Evolutionary conservation across 2,113 vertebrate genomes (phyloP).

Genomic region (Chaetura pelagica): DNA sequence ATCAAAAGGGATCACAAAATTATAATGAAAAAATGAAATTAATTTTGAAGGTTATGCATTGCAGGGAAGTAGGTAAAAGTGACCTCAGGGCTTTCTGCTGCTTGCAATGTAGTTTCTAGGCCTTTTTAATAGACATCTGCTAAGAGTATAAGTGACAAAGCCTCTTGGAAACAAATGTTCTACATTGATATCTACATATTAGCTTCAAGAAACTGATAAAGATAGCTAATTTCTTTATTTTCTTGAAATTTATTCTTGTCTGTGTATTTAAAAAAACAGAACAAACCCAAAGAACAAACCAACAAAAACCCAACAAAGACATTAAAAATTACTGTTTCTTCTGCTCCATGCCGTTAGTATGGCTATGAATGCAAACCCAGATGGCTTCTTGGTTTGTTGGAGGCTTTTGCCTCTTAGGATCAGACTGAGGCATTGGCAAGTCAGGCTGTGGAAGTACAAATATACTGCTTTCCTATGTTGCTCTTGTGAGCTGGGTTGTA

Average conservation of each 20-base stretch:
- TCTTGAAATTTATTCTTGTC: neutral
- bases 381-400: neutral
- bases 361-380: neutral
- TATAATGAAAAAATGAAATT: slow-evolving; percentile 15
- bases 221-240: neutral
- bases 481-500: neutral
- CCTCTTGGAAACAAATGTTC: neutral
- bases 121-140: neutral
- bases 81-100: slow-evolving; percentile 17
- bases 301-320: neutral
- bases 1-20: slow-evolving; percentile 46
- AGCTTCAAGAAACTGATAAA: neutral
- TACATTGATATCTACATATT: neutral
- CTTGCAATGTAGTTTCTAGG: neutral
- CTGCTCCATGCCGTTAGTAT: fast-evolving
- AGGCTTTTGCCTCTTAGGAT: neutral
- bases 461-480: neutral
- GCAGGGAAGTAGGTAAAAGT: neutral
- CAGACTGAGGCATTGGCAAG: neutral
- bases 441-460: neutral
- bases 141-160: neutral
- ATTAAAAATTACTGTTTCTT: neutral
- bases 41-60: slow-evolving; percentile 11
- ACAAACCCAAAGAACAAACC: neutral
- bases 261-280: neutral